Evolutionary conservation across 64 coral and sea anemone species (phyloP).

Genomic region (Pocillopora verrucosa): DNA sequence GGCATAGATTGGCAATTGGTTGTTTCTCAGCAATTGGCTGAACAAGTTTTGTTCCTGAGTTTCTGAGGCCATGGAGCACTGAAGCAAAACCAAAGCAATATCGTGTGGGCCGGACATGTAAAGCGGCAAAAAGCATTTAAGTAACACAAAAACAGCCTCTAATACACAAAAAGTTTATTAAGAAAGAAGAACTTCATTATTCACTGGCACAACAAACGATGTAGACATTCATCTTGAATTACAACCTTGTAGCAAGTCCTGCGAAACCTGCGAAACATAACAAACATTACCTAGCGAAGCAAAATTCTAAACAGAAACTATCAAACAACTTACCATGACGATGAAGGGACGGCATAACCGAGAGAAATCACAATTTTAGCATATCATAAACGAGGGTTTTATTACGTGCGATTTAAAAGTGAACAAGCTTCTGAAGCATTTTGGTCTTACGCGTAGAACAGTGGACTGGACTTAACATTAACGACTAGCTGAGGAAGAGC

Average conservation of each 20-base stretch:
- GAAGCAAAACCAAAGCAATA: neutral
- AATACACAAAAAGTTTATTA: neutral
- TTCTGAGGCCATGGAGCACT: no score
- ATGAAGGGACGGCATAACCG: neutral
- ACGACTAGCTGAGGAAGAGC: neutral
- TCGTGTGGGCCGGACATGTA: neutral
- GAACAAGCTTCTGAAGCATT: neutral
- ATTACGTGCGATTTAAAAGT: neutral
- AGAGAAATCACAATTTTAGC: conserved; percentile 5
- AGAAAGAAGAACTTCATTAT: neutral
- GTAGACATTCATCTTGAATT: neutral
- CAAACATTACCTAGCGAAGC: neutral
- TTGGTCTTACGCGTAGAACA: neutral
- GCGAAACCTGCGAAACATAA: neutral
- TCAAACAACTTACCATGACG: conserved; percentile 16
- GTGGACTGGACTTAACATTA: neutral
- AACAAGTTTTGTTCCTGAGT: no score
- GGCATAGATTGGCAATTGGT: no score
- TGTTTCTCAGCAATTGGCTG: no score
- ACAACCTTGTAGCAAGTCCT: neutral
- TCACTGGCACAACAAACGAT: neutral
- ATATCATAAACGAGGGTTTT: neutral
- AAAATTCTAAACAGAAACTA: neutral
- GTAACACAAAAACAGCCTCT: neutral
- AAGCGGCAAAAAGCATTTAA: neutral